Evolutionary conservation across 2,113 vertebrate species (phyloP).

Genomic region (Rhabdornis inornatus): DNA sequence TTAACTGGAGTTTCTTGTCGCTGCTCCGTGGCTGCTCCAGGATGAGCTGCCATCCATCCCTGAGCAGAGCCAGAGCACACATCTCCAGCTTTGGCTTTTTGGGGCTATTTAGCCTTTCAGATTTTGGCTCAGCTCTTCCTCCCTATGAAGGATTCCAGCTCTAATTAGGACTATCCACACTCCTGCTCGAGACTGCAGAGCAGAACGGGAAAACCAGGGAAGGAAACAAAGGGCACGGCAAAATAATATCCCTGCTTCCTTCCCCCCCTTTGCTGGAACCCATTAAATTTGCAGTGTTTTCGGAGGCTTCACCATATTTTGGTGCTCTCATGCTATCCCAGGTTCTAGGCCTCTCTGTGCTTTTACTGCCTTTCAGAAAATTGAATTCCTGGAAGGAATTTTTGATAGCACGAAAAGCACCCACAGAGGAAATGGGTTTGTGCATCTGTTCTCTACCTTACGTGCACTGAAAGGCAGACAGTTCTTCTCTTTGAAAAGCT

Average conservation of each 20-base stretch:
- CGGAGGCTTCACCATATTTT: not conserved
- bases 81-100: accelerated
- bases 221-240: not conserved
- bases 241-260: not conserved
- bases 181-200: not conserved
- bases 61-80: not conserved
- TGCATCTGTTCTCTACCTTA: not conserved
- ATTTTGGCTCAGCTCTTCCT: not conserved
- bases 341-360: not conserved
- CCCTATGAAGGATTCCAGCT: not conserved
- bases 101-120: not conserved
- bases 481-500: not conserved
- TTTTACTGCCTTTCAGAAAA: not conserved
- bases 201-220: not conserved
- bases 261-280: not conserved
- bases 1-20: not conserved
- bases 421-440: not conserved
- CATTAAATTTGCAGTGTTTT: not conserved
- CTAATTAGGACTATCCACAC: not conserved
- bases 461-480: not conserved
- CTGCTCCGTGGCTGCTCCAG: not conserved
- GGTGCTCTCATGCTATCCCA: not conserved
- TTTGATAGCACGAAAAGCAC: not conserved
- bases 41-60: no score
- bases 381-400: constrained; percentile 7